These are phyloP conservation scores for Tichodroma muraria DNA, from an alignment of 2,113 vertebrate genomes.

Conservation along the genomic window DNA sequence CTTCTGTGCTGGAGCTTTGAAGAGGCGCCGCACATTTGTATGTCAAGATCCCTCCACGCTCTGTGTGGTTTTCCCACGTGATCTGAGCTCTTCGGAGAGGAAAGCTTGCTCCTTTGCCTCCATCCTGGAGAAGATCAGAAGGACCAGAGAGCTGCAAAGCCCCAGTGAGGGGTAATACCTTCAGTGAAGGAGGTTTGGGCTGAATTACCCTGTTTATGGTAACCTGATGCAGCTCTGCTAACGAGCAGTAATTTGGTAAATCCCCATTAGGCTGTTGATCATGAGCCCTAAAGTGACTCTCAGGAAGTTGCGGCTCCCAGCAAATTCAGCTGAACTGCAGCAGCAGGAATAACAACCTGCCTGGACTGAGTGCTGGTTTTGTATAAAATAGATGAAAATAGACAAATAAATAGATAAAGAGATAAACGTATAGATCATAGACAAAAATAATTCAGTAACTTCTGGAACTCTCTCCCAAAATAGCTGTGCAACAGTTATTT, in stretches of 20 bases:
- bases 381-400: background rate
- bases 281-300: background rate
- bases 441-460: background rate
- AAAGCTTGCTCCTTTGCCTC: background rate
- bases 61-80: slow-evolving; percentile 51
- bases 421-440: background rate
- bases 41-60: slow-evolving; percentile 1
- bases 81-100: background rate
- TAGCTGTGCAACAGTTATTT: background rate
- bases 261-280: background rate
- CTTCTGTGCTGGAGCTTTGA: slow-evolving; percentile 59
- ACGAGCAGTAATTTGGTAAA: background rate
- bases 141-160: background rate
- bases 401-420: background rate
- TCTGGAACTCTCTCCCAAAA: background rate
- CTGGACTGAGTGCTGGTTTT: background rate
- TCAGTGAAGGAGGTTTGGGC: background rate
- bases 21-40: slow-evolving; percentile 48
- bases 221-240: background rate
- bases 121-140: background rate
- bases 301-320: background rate
- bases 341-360: background rate
- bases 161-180: background rate
- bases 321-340: background rate
- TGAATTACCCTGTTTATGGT: slow-evolving; percentile 1